Conservation (phyloP, 1,140 invertebrate species). For the Rhysida immarginata region DNA sequence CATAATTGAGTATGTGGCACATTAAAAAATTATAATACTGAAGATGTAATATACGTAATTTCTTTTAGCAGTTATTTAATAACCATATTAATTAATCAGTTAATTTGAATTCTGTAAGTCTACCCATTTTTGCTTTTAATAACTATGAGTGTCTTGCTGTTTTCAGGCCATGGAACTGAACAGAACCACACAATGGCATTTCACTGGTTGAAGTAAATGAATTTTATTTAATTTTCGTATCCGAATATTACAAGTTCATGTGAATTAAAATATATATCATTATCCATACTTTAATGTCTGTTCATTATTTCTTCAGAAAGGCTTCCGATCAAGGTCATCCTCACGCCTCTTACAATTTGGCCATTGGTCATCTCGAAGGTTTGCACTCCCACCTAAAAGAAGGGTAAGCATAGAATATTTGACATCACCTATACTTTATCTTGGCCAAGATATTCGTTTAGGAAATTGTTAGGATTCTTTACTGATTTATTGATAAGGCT, state of each 20-base stretch:
- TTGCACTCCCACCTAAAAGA: constrained; percentile 26
- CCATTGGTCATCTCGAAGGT: constrained; percentile 39
- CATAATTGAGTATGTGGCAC: too few species aligned
- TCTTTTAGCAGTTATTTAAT: too few species aligned
- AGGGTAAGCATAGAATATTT: constrained; percentile 30
- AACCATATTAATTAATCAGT: too few species aligned
- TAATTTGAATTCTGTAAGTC: too few species aligned
- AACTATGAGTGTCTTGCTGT: too few species aligned
- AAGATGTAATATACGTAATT: too few species aligned
- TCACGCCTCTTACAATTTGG: constrained; percentile 40
- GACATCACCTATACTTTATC: background rate
- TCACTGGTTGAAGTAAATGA: constrained; percentile 35
- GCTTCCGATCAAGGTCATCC: constrained; percentile 40
- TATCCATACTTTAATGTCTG: background rate
- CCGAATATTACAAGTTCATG: background rate
- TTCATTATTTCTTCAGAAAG: constrained; percentile 24
- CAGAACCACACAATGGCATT: constrained; percentile 34
- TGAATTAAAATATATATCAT: background rate
- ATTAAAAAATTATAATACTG: too few species aligned
- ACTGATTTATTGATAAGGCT: background rate
- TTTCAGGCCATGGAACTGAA: constrained; percentile 34
- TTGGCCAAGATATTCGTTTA: too few species aligned
- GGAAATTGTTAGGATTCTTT: background rate
- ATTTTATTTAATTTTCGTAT: constrained; percentile 2
- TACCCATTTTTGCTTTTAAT: too few species aligned